Evolutionary conservation across 64 coral and sea anemone species (phyloP), one percentile per base, ranked within the genome.

Genomic region (Porites lutea): DNA sequence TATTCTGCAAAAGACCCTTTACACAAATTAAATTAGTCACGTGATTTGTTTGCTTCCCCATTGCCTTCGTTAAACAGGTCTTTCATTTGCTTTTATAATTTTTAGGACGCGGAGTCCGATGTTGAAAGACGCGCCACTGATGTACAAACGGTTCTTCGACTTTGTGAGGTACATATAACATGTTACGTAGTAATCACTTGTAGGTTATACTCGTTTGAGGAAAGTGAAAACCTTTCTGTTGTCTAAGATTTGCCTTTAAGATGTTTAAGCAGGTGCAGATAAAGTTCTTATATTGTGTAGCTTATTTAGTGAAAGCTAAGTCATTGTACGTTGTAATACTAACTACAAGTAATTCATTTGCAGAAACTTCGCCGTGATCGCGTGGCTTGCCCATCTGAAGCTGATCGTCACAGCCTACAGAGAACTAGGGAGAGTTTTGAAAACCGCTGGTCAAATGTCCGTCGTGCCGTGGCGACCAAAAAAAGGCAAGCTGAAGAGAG

Each of bases 351-450:
- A 37, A 18, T 67, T 92, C 66, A 16, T 10, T 55, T 75, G 27
- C 74, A 99, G 97, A 99, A 91, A 94, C 94, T 99, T 27, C 94
- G 96, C 59, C 94, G 80, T 11, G 91, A 96, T 79, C 89, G 92
- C 13, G 79, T 79, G 47, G 97, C 97, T 6, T 99, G 94, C 18
- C 82, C 92, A 14, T 93, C 94, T 2, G 88, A 96, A 43, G 88
- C 90, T 50, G 92, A 94, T 57, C 81, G 94, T 14, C 87, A 67
- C 63, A 89, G 44, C 14, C 89, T 99, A 3, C 91, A 93, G 13
- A 86, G 49, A 21, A 91, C 97, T 43, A 86, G 86, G 37, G 94
- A 99, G 82, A 91, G 88, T 74, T 99, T 99, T 87, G 97, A 99
- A 95, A 93, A 89, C 22, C 94, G 97, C 52, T 99, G 97, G 97